Percentiles rank a stretch among this genome's conserved stretches.
These are phyloP conservation scores for Syngnathus floridae DNA, from an alignment of 2,113 vertebrate species.

Conservation along the genomic window DNA sequence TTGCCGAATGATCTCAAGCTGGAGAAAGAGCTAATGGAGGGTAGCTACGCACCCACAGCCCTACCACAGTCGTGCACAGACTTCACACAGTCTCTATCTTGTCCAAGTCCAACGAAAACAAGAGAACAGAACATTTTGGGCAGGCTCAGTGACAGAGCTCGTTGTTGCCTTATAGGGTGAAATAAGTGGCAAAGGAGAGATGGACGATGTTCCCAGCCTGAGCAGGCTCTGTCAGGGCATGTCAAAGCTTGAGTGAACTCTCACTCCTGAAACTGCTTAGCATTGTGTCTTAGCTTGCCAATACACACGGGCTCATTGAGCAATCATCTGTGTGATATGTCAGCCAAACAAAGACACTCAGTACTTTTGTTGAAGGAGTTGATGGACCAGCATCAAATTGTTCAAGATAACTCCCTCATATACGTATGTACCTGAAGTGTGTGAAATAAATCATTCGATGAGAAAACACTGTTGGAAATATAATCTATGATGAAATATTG, in stretches of 20 bases:
- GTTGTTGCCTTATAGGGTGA: slow-evolving; percentile 45
- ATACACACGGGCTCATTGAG: slow-evolving; percentile 6
- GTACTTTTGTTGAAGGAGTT: no score
- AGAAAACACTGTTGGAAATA: no score
- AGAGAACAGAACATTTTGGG: slow-evolving; percentile 33
- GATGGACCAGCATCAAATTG: neutral
- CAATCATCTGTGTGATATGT: slow-evolving; percentile 7
- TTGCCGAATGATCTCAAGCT: slow-evolving; percentile 24
- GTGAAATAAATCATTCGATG: neutral
- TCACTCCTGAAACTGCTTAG: slow-evolving; percentile 12
- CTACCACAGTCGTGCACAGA: slow-evolving; percentile 30
- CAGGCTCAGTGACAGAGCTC: slow-evolving; percentile 30
- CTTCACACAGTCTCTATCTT: slow-evolving; percentile 30
- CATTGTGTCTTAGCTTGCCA: slow-evolving; percentile 6
- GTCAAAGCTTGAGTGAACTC: slow-evolving; percentile 19
- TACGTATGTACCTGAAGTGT: neutral
- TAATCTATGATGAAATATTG: no score
- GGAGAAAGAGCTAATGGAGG: slow-evolving; percentile 38
- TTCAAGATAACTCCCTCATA: neutral
- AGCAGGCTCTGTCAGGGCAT: slow-evolving; percentile 3
- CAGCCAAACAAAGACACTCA: slow-evolving; percentile 13
- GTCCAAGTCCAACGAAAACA: slow-evolving; percentile 45
- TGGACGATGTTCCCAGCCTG: slow-evolving; percentile 28
- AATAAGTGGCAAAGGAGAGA: slow-evolving; percentile 35
- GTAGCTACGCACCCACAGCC: slow-evolving; percentile 37